Percentiles rank a stretch among this genome's conserved stretches.
These are phyloP conservation scores for Taphrorychus bicolor DNA, from an alignment of 2,888 invertebrate genomes.

Conservation along the genomic window DNA sequence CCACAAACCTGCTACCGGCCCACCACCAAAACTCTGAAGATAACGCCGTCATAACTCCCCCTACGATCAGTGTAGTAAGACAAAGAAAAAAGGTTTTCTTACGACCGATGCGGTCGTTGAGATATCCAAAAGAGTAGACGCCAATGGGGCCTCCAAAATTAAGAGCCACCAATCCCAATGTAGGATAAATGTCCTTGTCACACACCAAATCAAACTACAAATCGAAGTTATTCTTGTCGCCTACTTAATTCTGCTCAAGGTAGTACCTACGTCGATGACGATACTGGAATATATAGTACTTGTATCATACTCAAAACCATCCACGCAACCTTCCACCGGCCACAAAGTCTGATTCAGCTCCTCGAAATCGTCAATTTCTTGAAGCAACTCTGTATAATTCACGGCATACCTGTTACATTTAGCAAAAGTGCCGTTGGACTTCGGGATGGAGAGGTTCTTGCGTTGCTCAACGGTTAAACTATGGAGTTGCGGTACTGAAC, in stretches of 20 bases:
- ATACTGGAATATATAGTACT: conserved; percentile 77
- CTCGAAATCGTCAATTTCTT: conserved; percentile 48
- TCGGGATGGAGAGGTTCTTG: conserved; percentile 72
- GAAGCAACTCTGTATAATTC: conserved; percentile 69
- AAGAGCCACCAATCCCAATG: conserved; percentile 83
- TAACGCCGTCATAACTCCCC: conserved; percentile 81
- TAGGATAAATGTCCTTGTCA: conserved; percentile 85
- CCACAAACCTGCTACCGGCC: conserved; percentile 79
- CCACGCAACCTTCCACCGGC: conserved; percentile 71
- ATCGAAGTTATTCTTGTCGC: neutral
- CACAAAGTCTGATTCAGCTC: conserved; percentile 58
- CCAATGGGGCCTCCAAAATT: conserved; percentile 91
- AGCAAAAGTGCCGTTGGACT: conserved; percentile 65
- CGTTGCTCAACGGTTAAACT: conserved; percentile 67
- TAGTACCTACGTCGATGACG: conserved; percentile 76
- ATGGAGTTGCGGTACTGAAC: conserved; percentile 72
- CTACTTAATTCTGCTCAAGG: conserved; percentile 15
- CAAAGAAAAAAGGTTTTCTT: conserved; percentile 87
- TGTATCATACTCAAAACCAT: conserved; percentile 83
- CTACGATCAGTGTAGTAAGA: conserved; percentile 78
- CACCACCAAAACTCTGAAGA: conserved; percentile 84
- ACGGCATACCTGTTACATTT: conserved; percentile 75
- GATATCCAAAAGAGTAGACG: conserved; percentile 84
- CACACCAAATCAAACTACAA: conserved; percentile 88
- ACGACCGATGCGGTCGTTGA: conserved; percentile 88